Percentiles rank a stretch among this genome's conserved stretches.
phyloP scores from a whole-genome alignment of 2,888 invertebrate species.

The Drosophila testacea region DNA sequence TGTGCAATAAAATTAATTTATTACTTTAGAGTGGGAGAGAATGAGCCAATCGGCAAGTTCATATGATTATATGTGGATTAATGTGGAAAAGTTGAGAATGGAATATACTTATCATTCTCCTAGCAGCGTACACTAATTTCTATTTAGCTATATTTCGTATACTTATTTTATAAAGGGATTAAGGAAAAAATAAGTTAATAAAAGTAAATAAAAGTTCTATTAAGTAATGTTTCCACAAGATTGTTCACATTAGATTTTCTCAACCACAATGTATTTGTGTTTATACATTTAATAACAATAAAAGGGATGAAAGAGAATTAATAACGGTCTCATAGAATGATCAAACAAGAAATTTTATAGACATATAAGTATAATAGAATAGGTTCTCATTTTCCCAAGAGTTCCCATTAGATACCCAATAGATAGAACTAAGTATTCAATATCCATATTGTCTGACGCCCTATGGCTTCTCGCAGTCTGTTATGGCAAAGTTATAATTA shows the following conservation, averaged over 20 bases:
- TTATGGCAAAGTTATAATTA: conserved; percentile 36
- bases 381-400: conserved; percentile 7
- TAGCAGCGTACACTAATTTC: no score
- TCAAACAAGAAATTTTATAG: not conserved
- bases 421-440: conserved; percentile 6
- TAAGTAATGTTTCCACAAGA: not conserved
- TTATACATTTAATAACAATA: no score
- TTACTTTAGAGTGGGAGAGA: not conserved
- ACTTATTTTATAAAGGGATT: no score
- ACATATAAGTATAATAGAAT: not conserved
- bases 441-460: conserved; percentile 8
- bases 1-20: conserved; percentile 59
- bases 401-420: conserved; percentile 10
- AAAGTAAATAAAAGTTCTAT: not conserved
- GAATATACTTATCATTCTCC: no score
- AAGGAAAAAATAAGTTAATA: no score
- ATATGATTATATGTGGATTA: not conserved
- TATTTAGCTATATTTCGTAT: no score
- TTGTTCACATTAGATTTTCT: not conserved
- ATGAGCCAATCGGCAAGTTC: not conserved
- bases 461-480: conserved; percentile 58
- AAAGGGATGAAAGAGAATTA: not conserved
- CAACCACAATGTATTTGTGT: not conserved
- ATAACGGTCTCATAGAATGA: not conserved
- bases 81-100: not conserved